Base-by-base conservation (phyloP, 2,888 invertebrate species). In the Pterobdella sp. region DNA sequence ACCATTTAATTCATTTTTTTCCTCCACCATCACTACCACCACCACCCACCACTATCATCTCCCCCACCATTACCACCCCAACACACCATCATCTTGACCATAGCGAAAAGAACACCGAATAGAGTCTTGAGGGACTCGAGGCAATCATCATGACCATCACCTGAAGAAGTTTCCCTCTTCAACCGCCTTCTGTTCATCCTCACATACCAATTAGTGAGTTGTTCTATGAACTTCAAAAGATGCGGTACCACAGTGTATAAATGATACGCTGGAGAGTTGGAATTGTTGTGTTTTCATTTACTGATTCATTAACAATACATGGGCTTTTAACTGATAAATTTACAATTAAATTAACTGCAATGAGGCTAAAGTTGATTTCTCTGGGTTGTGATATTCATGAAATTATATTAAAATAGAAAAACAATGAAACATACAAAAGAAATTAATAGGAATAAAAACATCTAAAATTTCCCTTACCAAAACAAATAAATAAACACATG, bases 191-290 rank as follows among this genome's bases (percentile, higher is more conserved):
- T 88, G 84, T 98, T 98, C 89, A 98, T 91, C 76, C 97, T 87
- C 37, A 98, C 94, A 83, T 97, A 98, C 95, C 96, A 96, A 84
- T 99, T 99, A 36, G 97, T 98, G 1, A 98, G 87, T 81, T 96
- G 92, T 81, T 97, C 96, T 77, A 98, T 93, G 84, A 94, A 98
- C 82, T 94, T 94, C 0, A 96, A 91, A 63, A 99, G 86, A 72
- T 90, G 87, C 0, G 96, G 95, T 14, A 96, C 90, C 14, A 98
- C 98, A 0, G 95, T 96, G 82, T 96, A 98, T 72, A 98, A 86
- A 73, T 91, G 89, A 83, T 97, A 98, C 0, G 91, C 90, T 79
- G 88, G 4, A 78, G 49, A 14, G 77, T 37, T 72, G 68, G 22
- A 10, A 7, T 26, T 34, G 52, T 31, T 42, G 36, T 36, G 1